A percentile compares a stretch with the other conserved stretches of the same genome.
phyloP scores from a whole-genome alignment of 2,113 vertebrate species.

The Hyla sarda region DNA sequence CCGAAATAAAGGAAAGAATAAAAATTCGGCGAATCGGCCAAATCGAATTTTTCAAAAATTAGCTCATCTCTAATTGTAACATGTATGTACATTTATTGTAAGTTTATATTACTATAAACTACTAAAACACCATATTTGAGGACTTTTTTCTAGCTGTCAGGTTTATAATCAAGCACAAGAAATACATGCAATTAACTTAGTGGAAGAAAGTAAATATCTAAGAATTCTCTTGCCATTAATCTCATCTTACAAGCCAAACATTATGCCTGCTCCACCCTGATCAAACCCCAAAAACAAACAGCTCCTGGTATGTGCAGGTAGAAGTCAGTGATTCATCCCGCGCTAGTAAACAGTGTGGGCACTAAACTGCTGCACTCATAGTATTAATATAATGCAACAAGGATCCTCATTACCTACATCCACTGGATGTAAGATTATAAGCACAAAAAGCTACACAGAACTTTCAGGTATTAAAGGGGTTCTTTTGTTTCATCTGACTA shows the following conservation, averaged over 20 bases:
- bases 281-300: constrained; percentile 71
- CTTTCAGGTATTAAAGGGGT: too few species aligned
- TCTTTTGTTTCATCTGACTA: too few species aligned
- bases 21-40: too few species aligned
- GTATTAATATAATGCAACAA: not conserved
- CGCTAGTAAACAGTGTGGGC: not conserved
- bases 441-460: too few species aligned
- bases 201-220: not conserved
- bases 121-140: too few species aligned
- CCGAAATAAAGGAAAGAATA: too few species aligned
- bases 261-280: constrained; percentile 35
- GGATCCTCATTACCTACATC: not conserved
- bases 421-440: not conserved
- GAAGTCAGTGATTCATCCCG: constrained; percentile 29
- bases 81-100: too few species aligned
- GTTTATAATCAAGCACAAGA: not conserved
- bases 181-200: not conserved
- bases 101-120: too few species aligned
- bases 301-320: constrained; percentile 9
- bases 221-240: constrained; percentile 12
- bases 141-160: not conserved
- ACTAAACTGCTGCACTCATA: not conserved
- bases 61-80: too few species aligned
- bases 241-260: constrained; percentile 74
- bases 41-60: too few species aligned